These are phyloP conservation scores for Eueremaeus valkanovi DNA, from an alignment of 2,888 invertebrate species.

Conservation along the genomic window DNA sequence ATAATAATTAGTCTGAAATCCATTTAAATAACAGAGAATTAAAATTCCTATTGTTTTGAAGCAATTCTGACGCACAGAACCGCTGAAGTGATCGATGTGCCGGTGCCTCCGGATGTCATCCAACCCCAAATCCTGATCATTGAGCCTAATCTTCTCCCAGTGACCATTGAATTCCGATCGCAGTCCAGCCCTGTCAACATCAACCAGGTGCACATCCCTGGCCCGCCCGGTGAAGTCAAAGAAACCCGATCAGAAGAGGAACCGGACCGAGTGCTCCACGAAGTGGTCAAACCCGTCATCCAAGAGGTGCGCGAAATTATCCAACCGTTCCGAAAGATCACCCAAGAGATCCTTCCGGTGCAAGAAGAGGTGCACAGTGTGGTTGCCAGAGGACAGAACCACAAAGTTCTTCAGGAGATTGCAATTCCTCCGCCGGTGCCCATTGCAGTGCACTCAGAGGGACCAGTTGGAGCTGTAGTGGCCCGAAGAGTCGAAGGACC, in stretches of 20 bases:
- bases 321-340: conserved; percentile 38
- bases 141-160: conserved; percentile 39
- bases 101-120: conserved; percentile 25
- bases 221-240: conserved; percentile 34
- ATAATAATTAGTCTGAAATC: not conserved
- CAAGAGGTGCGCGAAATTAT: conserved; percentile 41
- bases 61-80: conserved; percentile 36
- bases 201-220: conserved; percentile 38
- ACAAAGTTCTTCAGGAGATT: conserved; percentile 15
- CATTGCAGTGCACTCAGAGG: not conserved
- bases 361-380: conserved; percentile 38
- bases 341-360: conserved; percentile 39
- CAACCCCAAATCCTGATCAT: conserved; percentile 37
- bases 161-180: conserved; percentile 39
- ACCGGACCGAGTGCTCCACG: conserved; percentile 37
- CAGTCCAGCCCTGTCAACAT: conserved; percentile 40
- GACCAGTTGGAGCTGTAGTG: not conserved
- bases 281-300: conserved; percentile 41
- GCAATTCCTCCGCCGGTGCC: conserved; percentile 14
- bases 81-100: conserved; percentile 33
- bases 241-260: conserved; percentile 38
- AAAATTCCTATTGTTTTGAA: not conserved
- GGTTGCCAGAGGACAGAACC: conserved; percentile 33
- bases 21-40: not conserved
- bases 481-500: too few species aligned